A percentile compares a stretch with the other conserved stretches of the same genome.
Conservation (phyloP, 2,888 invertebrate genomes). For the Dicyrtomina minuta region DNA sequence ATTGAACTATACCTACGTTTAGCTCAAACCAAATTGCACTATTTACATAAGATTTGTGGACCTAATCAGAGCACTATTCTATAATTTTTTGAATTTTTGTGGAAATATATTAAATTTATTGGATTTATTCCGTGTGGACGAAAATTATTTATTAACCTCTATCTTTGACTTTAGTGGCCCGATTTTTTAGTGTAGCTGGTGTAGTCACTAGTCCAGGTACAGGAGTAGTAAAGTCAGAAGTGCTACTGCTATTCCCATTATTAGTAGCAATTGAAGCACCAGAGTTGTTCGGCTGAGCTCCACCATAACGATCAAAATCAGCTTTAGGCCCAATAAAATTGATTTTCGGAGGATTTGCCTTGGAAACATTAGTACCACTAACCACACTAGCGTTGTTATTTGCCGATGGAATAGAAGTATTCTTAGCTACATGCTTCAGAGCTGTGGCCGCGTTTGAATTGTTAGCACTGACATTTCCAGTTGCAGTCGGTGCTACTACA, state of each 20-base stretch:
- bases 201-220: constrained; percentile 26
- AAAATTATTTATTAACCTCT: too few relatives aligned
- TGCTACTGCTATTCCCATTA: background rate
- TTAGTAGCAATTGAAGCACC: background rate
- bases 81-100: too few relatives aligned
- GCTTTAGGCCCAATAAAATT: constrained; percentile 73
- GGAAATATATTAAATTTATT: too few relatives aligned
- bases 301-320: constrained; percentile 40
- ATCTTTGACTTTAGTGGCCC: too few relatives aligned
- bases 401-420: constrained; percentile 52
- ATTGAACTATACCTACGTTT: too few relatives aligned
- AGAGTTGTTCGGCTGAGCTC: background rate
- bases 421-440: background rate
- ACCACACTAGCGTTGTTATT: constrained; percentile 59
- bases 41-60: too few relatives aligned
- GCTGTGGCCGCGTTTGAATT: too few relatives aligned
- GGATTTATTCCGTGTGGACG: too few relatives aligned
- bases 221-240: constrained; percentile 23
- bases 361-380: constrained; percentile 3
- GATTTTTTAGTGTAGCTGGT: constrained; percentile 16
- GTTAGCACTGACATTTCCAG: background rate
- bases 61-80: too few relatives aligned
- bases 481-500: constrained; percentile 62
- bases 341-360: constrained; percentile 72
- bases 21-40: too few relatives aligned